Base-by-base conservation (phyloP, 2,797 vertebrate genomes). In the Danio aesculapii region DNA sequence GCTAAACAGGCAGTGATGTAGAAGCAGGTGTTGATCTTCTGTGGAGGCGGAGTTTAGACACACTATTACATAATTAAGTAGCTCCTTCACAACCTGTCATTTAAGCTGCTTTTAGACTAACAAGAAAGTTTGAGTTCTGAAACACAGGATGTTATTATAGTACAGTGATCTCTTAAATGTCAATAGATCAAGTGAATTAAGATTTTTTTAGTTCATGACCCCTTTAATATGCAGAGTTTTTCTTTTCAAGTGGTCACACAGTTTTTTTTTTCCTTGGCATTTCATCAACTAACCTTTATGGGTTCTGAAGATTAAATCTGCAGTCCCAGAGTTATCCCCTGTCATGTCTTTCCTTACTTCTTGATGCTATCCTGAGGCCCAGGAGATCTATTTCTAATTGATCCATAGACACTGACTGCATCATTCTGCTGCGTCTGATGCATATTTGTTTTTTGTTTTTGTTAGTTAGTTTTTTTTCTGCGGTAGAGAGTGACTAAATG, bases 401-500 rank as follows among this genome's bases (percentile, higher is more conserved):
- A 70, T 70, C 67, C 67, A 53, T 70, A 53, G 67, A 14, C 49
- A 70, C 53, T 30, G 67, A 53, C 67, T 55, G 11, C 50, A 55
- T 43, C 50, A 53, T 53, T 55, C 50, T 55, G 10, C 68, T 70
- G 30, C 50, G 0, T 70, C 16, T 70, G 30, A 70, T 70, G 49
- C 21, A 69, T 41, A 69, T 52, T 69, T 53, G 30, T 39, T 70
- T 14, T 47, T 10, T 46, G 30, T 30, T 30, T 1, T 30, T 41
- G 39, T 39, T 71, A 19, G 39, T 19, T 55, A 10, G 19, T 13
- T 50, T 50, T 50, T 16, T 43, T 14, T n/a, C 14, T 43, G 14
- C 19, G 8, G 13, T 19, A 8, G n/a, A 11, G 52, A 8, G 9
- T 72, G n/a, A 19, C 69, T 72, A 44, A 57, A 72, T 57, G n/a